Evolutionary conservation across 2,797 vertebrate species (phyloP).

Genomic region (Lates japonicus): DNA sequence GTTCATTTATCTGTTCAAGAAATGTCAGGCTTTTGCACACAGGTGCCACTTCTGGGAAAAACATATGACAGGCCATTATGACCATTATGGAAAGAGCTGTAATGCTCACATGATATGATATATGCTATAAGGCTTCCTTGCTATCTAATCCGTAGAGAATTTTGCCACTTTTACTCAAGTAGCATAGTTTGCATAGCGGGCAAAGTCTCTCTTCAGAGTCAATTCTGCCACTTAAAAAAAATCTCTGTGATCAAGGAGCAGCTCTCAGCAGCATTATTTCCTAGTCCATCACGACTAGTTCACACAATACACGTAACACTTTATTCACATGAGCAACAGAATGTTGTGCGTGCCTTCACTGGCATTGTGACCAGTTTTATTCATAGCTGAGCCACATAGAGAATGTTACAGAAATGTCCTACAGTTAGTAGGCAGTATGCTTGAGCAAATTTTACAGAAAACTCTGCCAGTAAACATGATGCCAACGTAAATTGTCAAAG

Average conservation of each 20-base stretch:
- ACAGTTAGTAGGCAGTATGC: background rate
- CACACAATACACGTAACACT: background rate
- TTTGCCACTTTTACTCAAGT: constrained; percentile 18
- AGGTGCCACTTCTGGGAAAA: constrained; percentile 15
- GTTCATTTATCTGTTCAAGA: constrained; percentile 30
- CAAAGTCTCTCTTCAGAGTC: constrained; percentile 5
- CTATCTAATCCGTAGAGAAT: constrained; percentile 5
- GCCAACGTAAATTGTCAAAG: background rate
- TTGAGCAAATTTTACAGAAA: constrained; percentile 6
- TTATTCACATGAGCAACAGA: background rate
- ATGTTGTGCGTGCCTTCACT: background rate
- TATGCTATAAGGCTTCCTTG: background rate
- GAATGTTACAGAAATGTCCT: background rate
- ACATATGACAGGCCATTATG: background rate
- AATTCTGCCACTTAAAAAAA: constrained; percentile 9
- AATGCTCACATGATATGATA: background rate
- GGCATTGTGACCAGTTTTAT: constrained; percentile 3
- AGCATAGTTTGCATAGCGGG: background rate
- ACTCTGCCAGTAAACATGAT: background rate
- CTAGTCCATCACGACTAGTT: background rate
- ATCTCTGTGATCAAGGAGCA: constrained; percentile 18
- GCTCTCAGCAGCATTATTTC: constrained; percentile 2
- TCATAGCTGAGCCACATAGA: background rate
- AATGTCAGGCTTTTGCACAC: constrained; percentile 9
- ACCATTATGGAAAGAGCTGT: background rate